Evolutionary conservation across 2,888 invertebrate species (phyloP), one percentile per base, ranked within the genome.

Genomic region (Drosophila monieri): DNA sequence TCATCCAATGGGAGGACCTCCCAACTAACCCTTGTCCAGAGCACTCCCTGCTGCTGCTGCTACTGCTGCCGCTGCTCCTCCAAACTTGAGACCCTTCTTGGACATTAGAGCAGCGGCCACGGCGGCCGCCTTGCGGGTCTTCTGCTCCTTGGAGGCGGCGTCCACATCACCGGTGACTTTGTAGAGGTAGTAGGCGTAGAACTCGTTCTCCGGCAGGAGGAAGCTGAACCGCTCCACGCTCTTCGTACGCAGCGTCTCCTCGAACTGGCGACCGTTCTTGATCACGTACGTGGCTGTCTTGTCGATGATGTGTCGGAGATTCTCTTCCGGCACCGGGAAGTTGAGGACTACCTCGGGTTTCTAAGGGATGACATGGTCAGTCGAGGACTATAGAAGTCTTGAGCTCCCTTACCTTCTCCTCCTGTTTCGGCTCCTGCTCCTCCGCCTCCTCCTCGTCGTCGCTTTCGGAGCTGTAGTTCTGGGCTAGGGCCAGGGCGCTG

Each of bases 261-360:
- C 99, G 90, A 99, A 99, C 85, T 97, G 96, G 58, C 95, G 94
- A 0, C 99, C 99, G 92, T 99, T 99, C 80, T 97, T 97, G 1
- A 97, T 96, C 0, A 99, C 99, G 91, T 99, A 99, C 73, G 95
- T 95, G 0, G 99, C 99, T 95, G 99, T 98, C 92, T 98, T 98
- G 91, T 98, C 98, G 62, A 99, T 96, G 8, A 99, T 96, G 18
- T 96, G 93, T 88, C 96, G 95, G 1, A 96, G 93, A 80, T 97
- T 97, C 4, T 95, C 95, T 0, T 97, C 95, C 0, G 98, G 98
- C 1, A 93, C 92, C 9, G 93, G 91, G 27, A 94, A 92, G 0
- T 92, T 89, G 39, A 90, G 56, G 3, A 80, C 41, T 1, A 77
- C 64, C n/a, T 64, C 62, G 0, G 61, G 52, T 48, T 54, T 30